phyloP scores from a whole-genome alignment of 2,888 invertebrate genomes.

The Eurois occulta region DNA sequence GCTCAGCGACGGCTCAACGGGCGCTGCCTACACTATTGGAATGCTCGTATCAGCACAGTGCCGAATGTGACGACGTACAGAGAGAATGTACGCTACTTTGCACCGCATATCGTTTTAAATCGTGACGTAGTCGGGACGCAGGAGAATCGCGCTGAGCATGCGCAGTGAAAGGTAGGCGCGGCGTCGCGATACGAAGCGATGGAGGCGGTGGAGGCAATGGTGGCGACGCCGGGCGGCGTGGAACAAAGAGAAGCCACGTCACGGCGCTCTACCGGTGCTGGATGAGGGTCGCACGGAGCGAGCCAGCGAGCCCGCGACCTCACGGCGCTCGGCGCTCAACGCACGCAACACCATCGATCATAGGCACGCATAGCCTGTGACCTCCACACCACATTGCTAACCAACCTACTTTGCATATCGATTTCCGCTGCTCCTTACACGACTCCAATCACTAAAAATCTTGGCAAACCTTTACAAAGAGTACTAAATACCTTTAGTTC shows the following conservation, averaged over 20 bases:
- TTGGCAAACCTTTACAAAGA: conserved; percentile 26
- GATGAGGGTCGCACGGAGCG: conserved; percentile 74
- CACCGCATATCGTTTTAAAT: conserved; percentile 82
- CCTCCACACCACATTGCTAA: conserved; percentile 78
- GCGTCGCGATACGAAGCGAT: conserved; percentile 76
- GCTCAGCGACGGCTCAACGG: conserved; percentile 66
- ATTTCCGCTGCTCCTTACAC: conserved; percentile 72
- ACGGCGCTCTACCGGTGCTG: conserved; percentile 74
- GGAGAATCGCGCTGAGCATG: conserved; percentile 83
- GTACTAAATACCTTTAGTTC: background rate
- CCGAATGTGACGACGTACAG: conserved; percentile 74
- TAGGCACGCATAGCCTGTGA: conserved; percentile 82
- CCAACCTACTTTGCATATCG: conserved; percentile 82
- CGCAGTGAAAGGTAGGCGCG: conserved; percentile 85
- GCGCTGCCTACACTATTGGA: conserved; percentile 69
- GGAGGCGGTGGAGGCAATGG: conserved; percentile 77
- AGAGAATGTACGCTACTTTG: conserved; percentile 77
- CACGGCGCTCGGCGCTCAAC: conserved; percentile 70
- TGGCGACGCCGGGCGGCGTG: conserved; percentile 76
- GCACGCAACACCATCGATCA: conserved; percentile 85
- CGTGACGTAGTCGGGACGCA: conserved; percentile 84
- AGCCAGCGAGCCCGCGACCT: conserved; percentile 73
- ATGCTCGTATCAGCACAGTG: conserved; percentile 73
- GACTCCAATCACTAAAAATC: conserved; percentile 60
- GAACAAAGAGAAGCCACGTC: conserved; percentile 83